A percentile compares a stretch with the other conserved stretches of the same genome.
phyloP scores from a whole-genome alignment of 2,797 vertebrate genomes.

The Darevskia mixta region DNA sequence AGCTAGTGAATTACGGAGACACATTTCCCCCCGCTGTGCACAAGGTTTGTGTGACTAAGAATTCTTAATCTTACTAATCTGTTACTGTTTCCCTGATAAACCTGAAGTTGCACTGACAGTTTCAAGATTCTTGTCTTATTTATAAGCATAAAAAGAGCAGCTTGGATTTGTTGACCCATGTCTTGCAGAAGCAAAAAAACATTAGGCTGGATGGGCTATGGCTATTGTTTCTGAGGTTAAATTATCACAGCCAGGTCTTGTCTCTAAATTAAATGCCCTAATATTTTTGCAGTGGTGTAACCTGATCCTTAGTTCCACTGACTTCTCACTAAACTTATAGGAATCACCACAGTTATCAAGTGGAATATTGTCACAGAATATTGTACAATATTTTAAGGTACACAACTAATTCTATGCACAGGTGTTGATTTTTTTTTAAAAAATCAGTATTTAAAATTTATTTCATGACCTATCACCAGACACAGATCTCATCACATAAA shows the following conservation, averaged over 20 bases:
- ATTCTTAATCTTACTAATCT: not conserved
- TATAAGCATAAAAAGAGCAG: not conserved
- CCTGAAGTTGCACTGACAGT: not conserved
- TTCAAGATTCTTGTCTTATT: slow-evolving; percentile 6
- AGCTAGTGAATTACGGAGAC: not conserved
- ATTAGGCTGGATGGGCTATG: not conserved
- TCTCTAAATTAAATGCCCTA: not conserved
- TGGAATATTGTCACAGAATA: too few relatives aligned
- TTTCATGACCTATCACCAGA: too few relatives aligned
- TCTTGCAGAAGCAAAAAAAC: not conserved
- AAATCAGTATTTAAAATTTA: too few relatives aligned
- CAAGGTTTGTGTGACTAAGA: not conserved
- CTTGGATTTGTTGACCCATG: not conserved
- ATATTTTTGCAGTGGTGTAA: not conserved
- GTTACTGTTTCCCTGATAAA: not conserved
- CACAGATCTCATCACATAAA: too few relatives aligned
- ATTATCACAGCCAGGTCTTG: not conserved
- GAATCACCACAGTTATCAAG: not conserved
- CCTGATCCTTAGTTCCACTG: not conserved
- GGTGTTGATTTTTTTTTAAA: too few relatives aligned
- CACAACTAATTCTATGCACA: too few relatives aligned
- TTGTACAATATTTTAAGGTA: too few relatives aligned
- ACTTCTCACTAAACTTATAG: not conserved
- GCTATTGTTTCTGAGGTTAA: not conserved
- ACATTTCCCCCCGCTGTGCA: not conserved